phyloP scores from a whole-genome alignment of 2,797 vertebrate genomes.

The Harpagifer antarcticus region DNA sequence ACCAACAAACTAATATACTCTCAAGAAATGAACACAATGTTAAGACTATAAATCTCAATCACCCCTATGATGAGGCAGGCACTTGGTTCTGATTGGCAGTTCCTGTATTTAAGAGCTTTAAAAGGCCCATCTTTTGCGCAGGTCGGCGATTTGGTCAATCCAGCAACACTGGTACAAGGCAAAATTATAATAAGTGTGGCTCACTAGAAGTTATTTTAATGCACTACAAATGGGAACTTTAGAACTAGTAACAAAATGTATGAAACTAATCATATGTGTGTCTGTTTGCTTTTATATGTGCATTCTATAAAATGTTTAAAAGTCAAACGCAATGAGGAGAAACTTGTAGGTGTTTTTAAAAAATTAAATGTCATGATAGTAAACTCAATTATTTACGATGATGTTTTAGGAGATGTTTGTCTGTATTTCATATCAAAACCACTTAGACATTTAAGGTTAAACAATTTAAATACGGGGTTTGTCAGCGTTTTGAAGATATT shows the following conservation, averaged over 20 bases:
- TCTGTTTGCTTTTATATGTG: not conserved
- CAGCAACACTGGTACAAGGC: too few relatives aligned
- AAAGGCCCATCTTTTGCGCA: too few relatives aligned
- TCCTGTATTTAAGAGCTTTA: too few relatives aligned
- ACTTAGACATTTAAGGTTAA: not conserved
- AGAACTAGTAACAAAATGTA: not conserved
- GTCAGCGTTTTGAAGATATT: not conserved
- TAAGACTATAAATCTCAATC: not conserved
- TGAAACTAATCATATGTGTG: too few relatives aligned
- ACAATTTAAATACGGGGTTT: not conserved
- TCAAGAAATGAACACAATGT: too few relatives aligned
- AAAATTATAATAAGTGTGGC: too few relatives aligned
- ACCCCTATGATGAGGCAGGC: not conserved
- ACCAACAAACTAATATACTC: not conserved
- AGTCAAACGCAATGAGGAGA: not conserved
- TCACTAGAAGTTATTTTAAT: not conserved
- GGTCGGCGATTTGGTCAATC: too few relatives aligned
- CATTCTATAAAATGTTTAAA: not conserved
- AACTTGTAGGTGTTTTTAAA: not conserved
- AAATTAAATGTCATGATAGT: not conserved
- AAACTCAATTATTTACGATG: not conserved
- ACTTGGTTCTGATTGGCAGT: conserved; percentile 1
- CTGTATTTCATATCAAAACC: too few relatives aligned
- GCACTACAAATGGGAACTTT: too few relatives aligned
- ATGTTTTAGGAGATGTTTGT: too few relatives aligned